A percentile compares a stretch with the other conserved stretches of the same genome.
Evolutionary conservation across 2,888 invertebrate species (phyloP).

Genomic region (Agonopterix arenella): DNA sequence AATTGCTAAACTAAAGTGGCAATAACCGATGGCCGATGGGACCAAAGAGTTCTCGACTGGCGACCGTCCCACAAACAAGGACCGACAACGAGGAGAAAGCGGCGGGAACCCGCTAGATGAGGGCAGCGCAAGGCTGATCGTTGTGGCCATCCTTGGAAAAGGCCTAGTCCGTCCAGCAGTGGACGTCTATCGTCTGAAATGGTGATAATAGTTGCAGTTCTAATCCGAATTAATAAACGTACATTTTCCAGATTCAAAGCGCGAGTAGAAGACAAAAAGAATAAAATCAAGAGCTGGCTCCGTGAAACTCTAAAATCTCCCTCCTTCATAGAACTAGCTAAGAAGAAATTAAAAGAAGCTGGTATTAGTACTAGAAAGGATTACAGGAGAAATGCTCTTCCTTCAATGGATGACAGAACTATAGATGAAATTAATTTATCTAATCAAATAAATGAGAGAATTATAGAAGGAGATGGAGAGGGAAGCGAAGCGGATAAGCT

Average conservation of each 20-base stretch:
- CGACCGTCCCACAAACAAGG: too few species aligned
- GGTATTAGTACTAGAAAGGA: conserved; percentile 37
- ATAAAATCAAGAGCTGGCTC: conserved; percentile 61
- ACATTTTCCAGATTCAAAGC: conserved; percentile 48
- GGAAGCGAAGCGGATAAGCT: conserved; percentile 46
- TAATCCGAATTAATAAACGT: too few species aligned
- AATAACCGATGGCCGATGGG: too few species aligned
- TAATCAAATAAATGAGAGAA: conserved; percentile 54
- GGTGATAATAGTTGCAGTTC: too few species aligned
- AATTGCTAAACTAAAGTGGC: too few species aligned
- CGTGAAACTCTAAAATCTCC: conserved; percentile 56
- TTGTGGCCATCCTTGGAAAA: too few species aligned
- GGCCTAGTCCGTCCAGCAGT: too few species aligned
- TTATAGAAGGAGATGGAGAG: conserved; percentile 41
- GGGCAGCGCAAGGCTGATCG: too few species aligned
- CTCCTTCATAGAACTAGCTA: conserved; percentile 52
- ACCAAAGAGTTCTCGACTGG: too few species aligned
- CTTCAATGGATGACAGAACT: conserved; percentile 37
- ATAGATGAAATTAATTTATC: conserved; percentile 58
- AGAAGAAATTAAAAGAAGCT: conserved; percentile 49
- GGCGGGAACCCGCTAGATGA: too few species aligned
- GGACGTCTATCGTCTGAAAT: too few species aligned
- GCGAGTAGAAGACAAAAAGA: conserved; percentile 60
- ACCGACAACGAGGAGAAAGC: too few species aligned
- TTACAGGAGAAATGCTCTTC: conserved; percentile 13